Conservation (phyloP, 2,797 vertebrate species). For the Pangasius macronema region DNA sequence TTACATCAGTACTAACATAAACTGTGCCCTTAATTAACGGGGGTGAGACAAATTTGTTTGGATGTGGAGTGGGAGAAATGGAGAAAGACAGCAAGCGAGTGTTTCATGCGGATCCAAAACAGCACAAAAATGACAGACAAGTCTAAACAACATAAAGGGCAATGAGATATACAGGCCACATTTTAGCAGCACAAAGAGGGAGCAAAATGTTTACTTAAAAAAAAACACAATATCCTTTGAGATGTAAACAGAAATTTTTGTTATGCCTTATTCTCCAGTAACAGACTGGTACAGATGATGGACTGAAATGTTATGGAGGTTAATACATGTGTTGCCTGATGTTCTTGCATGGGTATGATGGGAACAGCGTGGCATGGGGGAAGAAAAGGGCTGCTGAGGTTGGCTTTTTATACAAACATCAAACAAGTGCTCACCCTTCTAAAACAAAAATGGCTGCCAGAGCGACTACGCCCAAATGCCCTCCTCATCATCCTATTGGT, state of each 20-base stretch:
- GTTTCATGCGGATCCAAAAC: slow-evolving; percentile 24
- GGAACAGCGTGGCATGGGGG: slow-evolving; percentile 32
- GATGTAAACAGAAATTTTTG: not conserved
- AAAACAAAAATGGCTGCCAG: slow-evolving; percentile 94
- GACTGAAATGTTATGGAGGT: slow-evolving; percentile 18
- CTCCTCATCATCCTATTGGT: slow-evolving; percentile 98
- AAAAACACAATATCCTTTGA: slow-evolving; percentile 7
- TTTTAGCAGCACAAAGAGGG: slow-evolving; percentile 36
- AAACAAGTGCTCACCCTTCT: slow-evolving; percentile 93
- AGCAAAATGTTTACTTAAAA: slow-evolving; percentile 11
- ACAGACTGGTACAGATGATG: not conserved
- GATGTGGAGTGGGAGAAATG: slow-evolving; percentile 28
- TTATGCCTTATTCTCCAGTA: not conserved
- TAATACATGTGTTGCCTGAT: not conserved
- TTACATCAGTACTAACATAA: slow-evolving; percentile 28
- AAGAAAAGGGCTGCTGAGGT: slow-evolving; percentile 55
- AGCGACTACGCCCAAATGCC: slow-evolving; percentile 99
- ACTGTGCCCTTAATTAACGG: slow-evolving; percentile 35
- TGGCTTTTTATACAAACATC: slow-evolving; percentile 58
- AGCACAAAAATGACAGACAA: slow-evolving; percentile 37
- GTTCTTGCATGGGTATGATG: slow-evolving; percentile 30
- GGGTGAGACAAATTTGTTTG: slow-evolving; percentile 44
- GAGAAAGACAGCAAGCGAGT: slow-evolving; percentile 27
- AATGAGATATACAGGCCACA: slow-evolving; percentile 38
- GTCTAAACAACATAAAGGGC: slow-evolving; percentile 35